Base-by-base conservation (phyloP, 2,113 vertebrate genomes). In the Brachyhypopomus gauderio region DNA sequence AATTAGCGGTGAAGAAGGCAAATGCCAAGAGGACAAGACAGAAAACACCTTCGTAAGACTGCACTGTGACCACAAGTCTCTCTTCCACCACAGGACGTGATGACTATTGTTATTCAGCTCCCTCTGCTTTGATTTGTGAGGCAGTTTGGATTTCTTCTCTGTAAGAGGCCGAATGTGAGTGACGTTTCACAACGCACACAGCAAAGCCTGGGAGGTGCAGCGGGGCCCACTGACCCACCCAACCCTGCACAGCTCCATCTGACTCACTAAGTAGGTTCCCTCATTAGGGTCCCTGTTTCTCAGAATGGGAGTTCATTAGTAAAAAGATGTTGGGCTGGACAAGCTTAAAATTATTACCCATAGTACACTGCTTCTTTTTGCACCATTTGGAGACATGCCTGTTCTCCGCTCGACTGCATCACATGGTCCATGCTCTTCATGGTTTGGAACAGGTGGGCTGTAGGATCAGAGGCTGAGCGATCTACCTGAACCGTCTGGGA, bases 1-100 rank as follows among this genome's bases (percentile, higher is more conserved):
- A 23, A 30, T 56, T 66, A 74, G 71, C 16, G 4, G 45, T 56
- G 71, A 80, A 38, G 71, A 55, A 71, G 27, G 55, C 55, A 80
- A 56, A 12, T 64, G n/a, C n/a, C n/a, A n/a, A n/a, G n/a, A n/a
- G n/a, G n/a, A n/a, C n/a, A n/a, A 66, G 63, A 30, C 30, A 34
- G 30, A 41, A 41, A 41, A 52, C 9, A 12, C 45, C 14, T 52
- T 27, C 56, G 45, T 23, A 62, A 60, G 55, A 62, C 25, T n/a
- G 22, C 36, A 62, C 25, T n/a, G 22, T 55, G 20, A 73, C 22
- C 2, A 56, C 14, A 56, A 19, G 34, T 16, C 52, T 4, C n/a
- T 56, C 11, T 38, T 78, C 48, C 27, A 36, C 36, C 36, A 70
- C 41, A 34, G 34, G 38, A 41, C 41, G 20, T 41, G 36, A 41